Conservation (phyloP, 1,140 invertebrate species). For the Trachymyrmex cornetzi region DNA sequence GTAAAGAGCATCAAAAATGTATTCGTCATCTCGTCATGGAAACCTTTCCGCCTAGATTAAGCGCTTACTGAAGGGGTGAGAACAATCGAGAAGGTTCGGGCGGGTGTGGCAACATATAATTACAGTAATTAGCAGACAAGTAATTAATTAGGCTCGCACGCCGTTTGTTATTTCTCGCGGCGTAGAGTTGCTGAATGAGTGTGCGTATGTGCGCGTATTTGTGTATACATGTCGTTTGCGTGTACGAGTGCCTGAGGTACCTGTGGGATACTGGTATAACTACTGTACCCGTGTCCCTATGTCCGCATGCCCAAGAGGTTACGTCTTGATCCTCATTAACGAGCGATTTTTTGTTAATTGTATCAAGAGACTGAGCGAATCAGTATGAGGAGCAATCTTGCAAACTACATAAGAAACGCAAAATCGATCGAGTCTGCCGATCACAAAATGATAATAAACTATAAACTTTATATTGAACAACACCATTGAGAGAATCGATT, state of each 20-base stretch:
- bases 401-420: slow-evolving; percentile 62
- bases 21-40: slow-evolving; percentile 43
- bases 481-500: slow-evolving; percentile 49
- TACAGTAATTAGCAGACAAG: slow-evolving; percentile 79
- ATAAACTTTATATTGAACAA: slow-evolving; percentile 41
- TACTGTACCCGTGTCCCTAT: slow-evolving; percentile 71
- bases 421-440: neutral
- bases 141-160: slow-evolving; percentile 83
- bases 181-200: slow-evolving; percentile 15
- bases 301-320: slow-evolving; percentile 71
- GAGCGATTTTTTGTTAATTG: slow-evolving; percentile 71
- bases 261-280: slow-evolving; percentile 75
- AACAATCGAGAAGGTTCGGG: slow-evolving; percentile 35
- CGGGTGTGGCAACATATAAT: slow-evolving; percentile 80
- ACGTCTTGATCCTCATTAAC: slow-evolving; percentile 81
- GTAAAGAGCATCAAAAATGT: slow-evolving; percentile 46
- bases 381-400: slow-evolving; percentile 64
- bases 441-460: neutral
- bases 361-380: slow-evolving; percentile 1
- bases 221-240: neutral
- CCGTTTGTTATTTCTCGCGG: slow-evolving; percentile 80
- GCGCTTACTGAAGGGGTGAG: slow-evolving; percentile 19
- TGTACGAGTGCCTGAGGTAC: slow-evolving; percentile 65
- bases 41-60: neutral
- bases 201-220: slow-evolving; percentile 12